Conservation (phyloP, 2,113 vertebrate species). For the Turnix velox region DNA sequence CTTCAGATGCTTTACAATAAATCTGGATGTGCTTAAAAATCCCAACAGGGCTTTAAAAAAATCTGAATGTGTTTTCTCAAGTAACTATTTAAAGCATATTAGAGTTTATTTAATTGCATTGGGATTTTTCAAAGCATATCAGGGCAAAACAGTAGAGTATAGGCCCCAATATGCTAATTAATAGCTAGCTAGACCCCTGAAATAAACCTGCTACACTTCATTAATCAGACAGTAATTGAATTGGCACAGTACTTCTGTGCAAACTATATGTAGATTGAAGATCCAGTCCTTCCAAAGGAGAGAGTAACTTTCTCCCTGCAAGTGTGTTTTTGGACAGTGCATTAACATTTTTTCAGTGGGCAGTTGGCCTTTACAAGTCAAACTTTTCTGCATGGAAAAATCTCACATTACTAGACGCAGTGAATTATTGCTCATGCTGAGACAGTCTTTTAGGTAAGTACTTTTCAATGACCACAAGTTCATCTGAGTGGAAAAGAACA, state of each 20-base stretch:
- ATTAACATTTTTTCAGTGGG: not conserved
- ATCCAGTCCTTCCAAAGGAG: constrained; percentile 58
- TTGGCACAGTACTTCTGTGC: constrained; percentile 77
- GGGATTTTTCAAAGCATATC: constrained; percentile 81
- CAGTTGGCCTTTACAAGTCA: not conserved
- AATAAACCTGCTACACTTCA: constrained; percentile 82
- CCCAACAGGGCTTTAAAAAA: constrained; percentile 67
- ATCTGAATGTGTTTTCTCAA: constrained; percentile 74
- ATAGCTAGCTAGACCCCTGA: constrained; percentile 80
- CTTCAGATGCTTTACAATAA: constrained; percentile 67
- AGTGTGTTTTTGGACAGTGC: constrained; percentile 4
- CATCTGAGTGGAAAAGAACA: constrained; percentile 43
- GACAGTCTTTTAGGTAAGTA: constrained; percentile 9
- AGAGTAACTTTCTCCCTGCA: constrained; percentile 41
- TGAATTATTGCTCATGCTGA: not conserved
- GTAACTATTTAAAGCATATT: constrained; percentile 81
- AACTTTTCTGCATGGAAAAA: not conserved
- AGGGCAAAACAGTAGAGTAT: constrained; percentile 76
- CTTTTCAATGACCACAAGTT: constrained; percentile 20
- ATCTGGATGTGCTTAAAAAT: constrained; percentile 73
- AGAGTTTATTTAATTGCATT: constrained; percentile 79
- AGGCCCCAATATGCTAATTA: constrained; percentile 81
- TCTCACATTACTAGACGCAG: not conserved
- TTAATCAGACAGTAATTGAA: constrained; percentile 84
- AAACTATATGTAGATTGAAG: constrained; percentile 75